phyloP scores from a whole-genome alignment of 2,113 vertebrate genomes.

The Aegypius monachus region DNA sequence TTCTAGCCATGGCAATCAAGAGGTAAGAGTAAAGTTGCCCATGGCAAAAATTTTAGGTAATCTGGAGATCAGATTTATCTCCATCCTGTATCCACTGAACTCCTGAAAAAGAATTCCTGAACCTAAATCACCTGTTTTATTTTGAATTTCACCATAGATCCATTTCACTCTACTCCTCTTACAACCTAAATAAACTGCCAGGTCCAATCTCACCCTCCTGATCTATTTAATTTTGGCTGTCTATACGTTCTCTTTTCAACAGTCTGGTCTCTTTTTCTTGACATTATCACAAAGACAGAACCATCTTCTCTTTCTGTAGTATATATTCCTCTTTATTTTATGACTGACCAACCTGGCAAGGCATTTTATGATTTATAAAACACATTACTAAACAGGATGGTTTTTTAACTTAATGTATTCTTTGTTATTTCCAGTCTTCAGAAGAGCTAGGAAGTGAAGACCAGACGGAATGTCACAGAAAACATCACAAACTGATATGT shows the following conservation, averaged over 20 bases:
- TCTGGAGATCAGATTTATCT: not conserved
- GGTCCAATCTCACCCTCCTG: not conserved
- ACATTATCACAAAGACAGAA: not conserved
- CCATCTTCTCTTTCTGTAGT: not conserved
- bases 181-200: not conserved
- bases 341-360: not conserved
- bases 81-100: not conserved
- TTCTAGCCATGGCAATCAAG: not conserved
- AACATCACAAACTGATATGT: accelerated
- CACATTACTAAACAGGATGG: not conserved
- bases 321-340: not conserved
- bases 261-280: not conserved
- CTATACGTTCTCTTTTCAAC: not conserved
- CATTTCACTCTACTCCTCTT: not conserved
- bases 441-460: not conserved
- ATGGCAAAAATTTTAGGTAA: not conserved
- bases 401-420: not conserved
- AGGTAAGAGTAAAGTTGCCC: not conserved
- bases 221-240: not conserved
- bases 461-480: not conserved
- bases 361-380: not conserved
- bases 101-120: not conserved
- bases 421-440: not conserved
- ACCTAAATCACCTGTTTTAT: not conserved
- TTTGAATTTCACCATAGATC: not conserved